A percentile compares a stretch with the other conserved stretches of the same genome.
Conservation (phyloP, 1,140 invertebrate species). For the Drosophila azteca region DNA sequence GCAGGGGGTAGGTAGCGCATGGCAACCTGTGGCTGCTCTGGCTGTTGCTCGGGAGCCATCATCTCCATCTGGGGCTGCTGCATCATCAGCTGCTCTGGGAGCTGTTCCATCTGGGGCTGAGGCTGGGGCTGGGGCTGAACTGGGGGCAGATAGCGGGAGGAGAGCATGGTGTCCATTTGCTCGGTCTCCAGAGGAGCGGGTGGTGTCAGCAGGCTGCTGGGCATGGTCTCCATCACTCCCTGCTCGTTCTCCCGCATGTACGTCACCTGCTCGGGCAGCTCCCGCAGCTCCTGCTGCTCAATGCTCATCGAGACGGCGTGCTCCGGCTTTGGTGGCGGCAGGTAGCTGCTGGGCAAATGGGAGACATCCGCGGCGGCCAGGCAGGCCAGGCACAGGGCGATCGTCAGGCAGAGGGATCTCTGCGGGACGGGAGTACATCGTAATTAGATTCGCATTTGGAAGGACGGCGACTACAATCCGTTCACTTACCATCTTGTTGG, state of each 20-base stretch:
- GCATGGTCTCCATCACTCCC: constrained; percentile 57
- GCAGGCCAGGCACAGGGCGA: constrained; percentile 55
- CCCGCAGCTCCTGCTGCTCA: constrained; percentile 71
- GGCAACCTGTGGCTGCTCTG: constrained; percentile 34
- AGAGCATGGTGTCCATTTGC: constrained; percentile 36
- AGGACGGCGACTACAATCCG: not conserved
- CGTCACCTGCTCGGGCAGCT: constrained; percentile 75
- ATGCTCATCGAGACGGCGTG: constrained; percentile 67
- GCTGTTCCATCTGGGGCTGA: constrained; percentile 18
- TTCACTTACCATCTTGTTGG: constrained; percentile 64
- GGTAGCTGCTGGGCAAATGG: constrained; percentile 60
- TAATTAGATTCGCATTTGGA: not conserved
- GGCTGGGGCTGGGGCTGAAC: constrained; percentile 7
- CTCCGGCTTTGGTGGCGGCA: constrained; percentile 66
- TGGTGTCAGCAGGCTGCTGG: constrained; percentile 61
- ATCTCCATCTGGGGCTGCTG: constrained; percentile 39
- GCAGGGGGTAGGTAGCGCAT: constrained; percentile 56
- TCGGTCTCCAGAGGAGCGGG: constrained; percentile 41
- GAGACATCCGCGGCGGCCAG: constrained; percentile 74
- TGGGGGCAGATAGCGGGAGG: constrained; percentile 58
- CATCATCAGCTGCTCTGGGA: constrained; percentile 39
- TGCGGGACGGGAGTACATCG: constrained; percentile 1
- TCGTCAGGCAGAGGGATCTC: constrained; percentile 50
- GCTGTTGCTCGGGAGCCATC: constrained; percentile 35
- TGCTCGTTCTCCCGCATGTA: constrained; percentile 55